Evolutionary conservation across 2,113 vertebrate species (phyloP).

Genomic region (Coptodon bakossiorum): DNA sequence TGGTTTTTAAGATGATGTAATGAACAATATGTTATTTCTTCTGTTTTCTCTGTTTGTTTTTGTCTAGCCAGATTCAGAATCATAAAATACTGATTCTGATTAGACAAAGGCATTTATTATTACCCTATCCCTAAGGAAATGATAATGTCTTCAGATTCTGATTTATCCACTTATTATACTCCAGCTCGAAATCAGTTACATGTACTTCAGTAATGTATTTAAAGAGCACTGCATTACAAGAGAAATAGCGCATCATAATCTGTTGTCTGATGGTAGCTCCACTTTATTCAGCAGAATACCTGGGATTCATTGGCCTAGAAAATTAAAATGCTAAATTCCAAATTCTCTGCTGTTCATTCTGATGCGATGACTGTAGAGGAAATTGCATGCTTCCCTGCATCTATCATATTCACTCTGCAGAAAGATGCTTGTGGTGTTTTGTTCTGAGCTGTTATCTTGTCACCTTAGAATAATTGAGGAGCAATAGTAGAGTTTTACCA

Average conservation of each 20-base stretch:
- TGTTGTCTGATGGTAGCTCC: neutral
- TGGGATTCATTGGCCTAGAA: neutral
- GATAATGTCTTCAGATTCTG: neutral
- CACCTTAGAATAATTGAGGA: neutral
- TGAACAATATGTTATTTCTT: neutral
- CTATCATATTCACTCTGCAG: neutral
- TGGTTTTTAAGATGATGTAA: neutral
- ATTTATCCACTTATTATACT: neutral
- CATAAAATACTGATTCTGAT: neutral
- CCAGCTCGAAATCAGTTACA: neutral
- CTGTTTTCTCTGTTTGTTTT: constrained; percentile 10
- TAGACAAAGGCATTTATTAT: neutral
- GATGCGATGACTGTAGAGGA: neutral
- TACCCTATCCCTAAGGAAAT: neutral
- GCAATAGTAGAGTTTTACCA: neutral
- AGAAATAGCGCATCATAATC: neutral
- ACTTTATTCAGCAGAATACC: neutral
- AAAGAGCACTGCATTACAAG: neutral
- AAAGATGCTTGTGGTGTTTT: neutral
- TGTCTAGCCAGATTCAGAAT: neutral
- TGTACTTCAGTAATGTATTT: neutral
- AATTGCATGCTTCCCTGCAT: neutral
- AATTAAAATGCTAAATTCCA: neutral
- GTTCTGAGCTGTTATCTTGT: neutral
- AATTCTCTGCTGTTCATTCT: neutral